phyloP scores from a whole-genome alignment of 2,797 vertebrate species.

The Liparis tanakae region DNA sequence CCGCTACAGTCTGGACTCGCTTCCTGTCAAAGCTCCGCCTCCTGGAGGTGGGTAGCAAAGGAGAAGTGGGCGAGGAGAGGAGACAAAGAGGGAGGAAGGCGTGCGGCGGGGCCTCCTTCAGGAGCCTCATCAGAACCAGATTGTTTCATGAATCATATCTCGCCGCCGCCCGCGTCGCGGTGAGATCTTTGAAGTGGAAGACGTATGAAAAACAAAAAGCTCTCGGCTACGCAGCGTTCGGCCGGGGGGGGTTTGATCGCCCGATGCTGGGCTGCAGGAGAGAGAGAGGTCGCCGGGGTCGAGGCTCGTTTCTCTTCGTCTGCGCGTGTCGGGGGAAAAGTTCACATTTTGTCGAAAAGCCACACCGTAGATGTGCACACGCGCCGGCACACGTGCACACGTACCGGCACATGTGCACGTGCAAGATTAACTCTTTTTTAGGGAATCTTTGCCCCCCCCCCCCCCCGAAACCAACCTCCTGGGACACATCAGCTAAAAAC shows the following conservation, averaged over 20 bases:
- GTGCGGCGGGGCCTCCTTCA: too few species aligned
- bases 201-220: conserved; percentile 14
- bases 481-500: conserved; percentile 42
- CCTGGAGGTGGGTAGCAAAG: conserved; percentile 12
- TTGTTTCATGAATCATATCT: conserved; percentile 32
- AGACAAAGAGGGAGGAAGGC: conserved; percentile 18
- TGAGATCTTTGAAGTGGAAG: conserved; percentile 17
- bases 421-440: conserved; percentile 29
- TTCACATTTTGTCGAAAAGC: too few species aligned
- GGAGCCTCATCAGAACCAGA: conserved; percentile 46
- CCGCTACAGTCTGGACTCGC: conserved; percentile 22
- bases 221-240: conserved; percentile 37
- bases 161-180: conserved; percentile 21
- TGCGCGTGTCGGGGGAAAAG: too few species aligned
- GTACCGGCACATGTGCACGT: too few species aligned
- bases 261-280: conserved; percentile 28
- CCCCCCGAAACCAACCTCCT: conserved; percentile 32
- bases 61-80: conserved; percentile 27
- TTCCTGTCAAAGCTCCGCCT: conserved; percentile 39
- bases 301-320: too few species aligned
- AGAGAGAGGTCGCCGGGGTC: too few species aligned
- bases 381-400: too few species aligned
- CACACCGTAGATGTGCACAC: too few species aligned
- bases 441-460: conserved; percentile 46
- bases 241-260: conserved; percentile 54